A percentile compares a stretch with the other conserved stretches of the same genome.
Evolutionary conservation across 2,113 vertebrate genomes (phyloP).

Genomic region (Zosterops pallidus): DNA sequence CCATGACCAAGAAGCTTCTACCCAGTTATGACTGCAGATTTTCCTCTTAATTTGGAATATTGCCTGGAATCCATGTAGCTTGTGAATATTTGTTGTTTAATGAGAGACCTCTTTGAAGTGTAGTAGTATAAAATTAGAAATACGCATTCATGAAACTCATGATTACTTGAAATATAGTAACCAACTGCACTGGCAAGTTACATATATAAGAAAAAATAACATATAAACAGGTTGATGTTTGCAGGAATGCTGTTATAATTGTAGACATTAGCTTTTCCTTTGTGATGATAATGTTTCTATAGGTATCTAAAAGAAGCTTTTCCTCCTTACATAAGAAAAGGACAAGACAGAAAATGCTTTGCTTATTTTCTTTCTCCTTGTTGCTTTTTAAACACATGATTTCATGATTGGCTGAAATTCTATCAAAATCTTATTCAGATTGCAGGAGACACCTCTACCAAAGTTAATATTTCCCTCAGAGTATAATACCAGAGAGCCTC

Average conservation of each 20-base stretch:
- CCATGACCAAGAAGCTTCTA: background rate
- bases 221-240: background rate
- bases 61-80: background rate
- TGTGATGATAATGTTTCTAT: background rate
- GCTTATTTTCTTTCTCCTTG: background rate
- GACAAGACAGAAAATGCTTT: background rate
- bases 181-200: background rate
- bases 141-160: background rate
- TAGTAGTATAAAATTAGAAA: background rate
- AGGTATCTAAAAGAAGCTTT: background rate
- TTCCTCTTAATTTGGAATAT: background rate
- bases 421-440: slow-evolving; percentile 35
- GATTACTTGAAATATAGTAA: background rate
- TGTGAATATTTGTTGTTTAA: background rate
- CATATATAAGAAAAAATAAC: background rate
- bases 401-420: background rate
- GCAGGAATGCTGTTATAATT: background rate
- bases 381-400: background rate
- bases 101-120: background rate
- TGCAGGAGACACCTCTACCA: slow-evolving; percentile 53
- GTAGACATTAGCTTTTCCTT: background rate
- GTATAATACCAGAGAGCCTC: slow-evolving; percentile 49
- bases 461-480: slow-evolving; percentile 63
- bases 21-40: background rate
- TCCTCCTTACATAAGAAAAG: background rate